phyloP scores from a whole-genome alignment of 2,888 invertebrate genomes.

The Limnephilus rhombicus region DNA sequence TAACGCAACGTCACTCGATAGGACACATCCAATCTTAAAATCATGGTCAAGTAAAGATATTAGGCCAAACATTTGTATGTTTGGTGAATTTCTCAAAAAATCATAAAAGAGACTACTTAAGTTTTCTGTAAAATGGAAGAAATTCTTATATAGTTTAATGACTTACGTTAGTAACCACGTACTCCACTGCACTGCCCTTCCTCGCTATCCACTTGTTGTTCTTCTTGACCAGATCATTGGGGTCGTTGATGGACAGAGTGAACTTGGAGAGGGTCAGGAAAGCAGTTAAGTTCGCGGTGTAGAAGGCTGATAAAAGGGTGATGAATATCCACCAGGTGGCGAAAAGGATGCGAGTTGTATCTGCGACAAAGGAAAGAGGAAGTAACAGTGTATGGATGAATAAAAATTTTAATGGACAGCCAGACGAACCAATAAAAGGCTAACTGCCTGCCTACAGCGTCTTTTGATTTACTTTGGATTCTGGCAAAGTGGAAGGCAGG shows the following conservation, averaged over 20 bases:
- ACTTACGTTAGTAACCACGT: slow-evolving; percentile 80
- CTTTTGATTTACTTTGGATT: background rate
- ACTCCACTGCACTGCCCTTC: slow-evolving; percentile 84
- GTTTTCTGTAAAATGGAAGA: background rate
- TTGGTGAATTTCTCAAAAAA: too few relatives aligned
- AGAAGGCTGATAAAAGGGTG: slow-evolving; percentile 91
- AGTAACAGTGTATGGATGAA: background rate
- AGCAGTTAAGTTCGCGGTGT: slow-evolving; percentile 94
- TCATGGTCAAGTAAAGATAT: background rate
- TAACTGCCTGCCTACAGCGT: background rate
- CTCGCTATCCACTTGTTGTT: slow-evolving; percentile 85
- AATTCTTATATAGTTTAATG: slow-evolving; percentile 46
- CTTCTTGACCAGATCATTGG: slow-evolving; percentile 82
- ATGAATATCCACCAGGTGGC: slow-evolving; percentile 96
- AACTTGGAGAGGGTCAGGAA: slow-evolving; percentile 92
- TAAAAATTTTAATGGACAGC: background rate
- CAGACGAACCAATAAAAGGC: background rate
- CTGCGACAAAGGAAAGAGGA: slow-evolving; percentile 72
- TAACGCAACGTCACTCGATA: background rate
- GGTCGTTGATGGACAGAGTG: slow-evolving; percentile 85
- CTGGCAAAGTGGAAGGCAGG: too few relatives aligned
- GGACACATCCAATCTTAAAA: background rate
- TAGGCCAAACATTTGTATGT: background rate
- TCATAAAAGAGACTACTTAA: too few relatives aligned
- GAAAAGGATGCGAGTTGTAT: slow-evolving; percentile 89